Conservation (phyloP, 2,797 vertebrate genomes). For the Sciurus carolinensis region DNA sequence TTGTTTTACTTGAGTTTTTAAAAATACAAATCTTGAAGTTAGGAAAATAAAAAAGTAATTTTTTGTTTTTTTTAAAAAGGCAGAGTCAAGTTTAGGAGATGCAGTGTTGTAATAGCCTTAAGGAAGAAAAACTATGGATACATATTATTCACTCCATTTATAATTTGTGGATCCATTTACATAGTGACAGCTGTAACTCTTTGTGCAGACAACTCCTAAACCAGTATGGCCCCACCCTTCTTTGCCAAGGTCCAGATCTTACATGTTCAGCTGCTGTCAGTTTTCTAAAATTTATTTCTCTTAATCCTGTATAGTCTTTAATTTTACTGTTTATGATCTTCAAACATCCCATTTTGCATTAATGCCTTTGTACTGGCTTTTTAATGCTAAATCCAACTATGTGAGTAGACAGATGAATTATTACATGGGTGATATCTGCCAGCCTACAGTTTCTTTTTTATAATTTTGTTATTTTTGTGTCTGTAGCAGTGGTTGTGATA, state of each 20-base stretch:
- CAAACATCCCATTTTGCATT: background rate
- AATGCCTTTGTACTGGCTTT: background rate
- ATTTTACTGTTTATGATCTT: slow-evolving; percentile 34
- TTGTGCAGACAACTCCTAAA: background rate
- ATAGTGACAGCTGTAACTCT: background rate
- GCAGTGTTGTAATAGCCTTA: background rate
- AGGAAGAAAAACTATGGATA: background rate
- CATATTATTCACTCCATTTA: background rate
- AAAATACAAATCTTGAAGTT: slow-evolving; percentile 1
- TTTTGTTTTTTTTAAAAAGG: background rate
- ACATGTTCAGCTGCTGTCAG: background rate
- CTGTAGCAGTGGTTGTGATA: slow-evolving; percentile 50
- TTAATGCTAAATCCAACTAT: background rate
- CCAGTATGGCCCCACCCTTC: background rate
- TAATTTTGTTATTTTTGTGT: slow-evolving; percentile 49
- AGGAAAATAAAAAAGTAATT: slow-evolving; percentile 15
- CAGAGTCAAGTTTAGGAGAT: slow-evolving; percentile 7
- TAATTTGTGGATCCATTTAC: background rate
- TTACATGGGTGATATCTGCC: background rate
- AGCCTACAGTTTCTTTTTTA: slow-evolving; percentile 14
- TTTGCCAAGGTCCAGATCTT: background rate
- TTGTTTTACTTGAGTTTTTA: slow-evolving; percentile 27
- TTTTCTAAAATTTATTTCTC: slow-evolving; percentile 39
- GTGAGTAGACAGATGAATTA: background rate
- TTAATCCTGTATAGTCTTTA: slow-evolving; percentile 11